These are phyloP conservation scores for Chironomus tepperi DNA, from an alignment of 1,140 invertebrate species.

Conservation along the genomic window DNA sequence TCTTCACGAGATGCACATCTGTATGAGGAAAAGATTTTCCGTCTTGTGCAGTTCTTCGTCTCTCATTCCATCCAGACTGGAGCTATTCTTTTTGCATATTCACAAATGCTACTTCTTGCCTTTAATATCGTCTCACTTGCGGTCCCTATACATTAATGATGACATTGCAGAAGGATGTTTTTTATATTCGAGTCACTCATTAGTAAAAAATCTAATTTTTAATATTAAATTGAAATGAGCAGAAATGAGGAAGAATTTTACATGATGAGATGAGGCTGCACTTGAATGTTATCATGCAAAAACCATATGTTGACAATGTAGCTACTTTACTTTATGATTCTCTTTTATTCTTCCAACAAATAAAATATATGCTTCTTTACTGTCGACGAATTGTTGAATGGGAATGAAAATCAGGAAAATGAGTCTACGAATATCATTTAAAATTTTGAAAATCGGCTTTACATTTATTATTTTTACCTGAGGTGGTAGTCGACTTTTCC, in stretches of 20 bases:
- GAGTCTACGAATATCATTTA: background rate
- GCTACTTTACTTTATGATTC: background rate
- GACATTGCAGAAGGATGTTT: background rate
- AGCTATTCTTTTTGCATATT: background rate
- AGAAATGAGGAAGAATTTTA: background rate
- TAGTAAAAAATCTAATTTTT: background rate
- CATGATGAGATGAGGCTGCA: background rate
- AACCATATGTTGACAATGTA: background rate
- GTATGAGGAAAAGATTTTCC: background rate
- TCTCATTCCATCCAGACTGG: background rate
- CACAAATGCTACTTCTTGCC: background rate
- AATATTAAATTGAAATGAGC: background rate
- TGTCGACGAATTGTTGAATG: background rate
- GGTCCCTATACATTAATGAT: background rate
- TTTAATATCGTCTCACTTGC: background rate
- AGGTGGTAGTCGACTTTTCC: background rate
- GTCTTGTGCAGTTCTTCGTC: background rate
- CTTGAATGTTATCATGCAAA: background rate
- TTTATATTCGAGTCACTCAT: background rate
- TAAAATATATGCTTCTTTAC: background rate
- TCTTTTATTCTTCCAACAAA: background rate
- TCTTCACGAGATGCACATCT: constrained; percentile 1
- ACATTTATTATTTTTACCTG: background rate
- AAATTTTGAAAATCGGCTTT: background rate
- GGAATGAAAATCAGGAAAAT: background rate